Evolutionary conservation across 37 sponge, comb jelly and placozoan genomes (phyloP).

Genomic region (Crambe crambe): DNA sequence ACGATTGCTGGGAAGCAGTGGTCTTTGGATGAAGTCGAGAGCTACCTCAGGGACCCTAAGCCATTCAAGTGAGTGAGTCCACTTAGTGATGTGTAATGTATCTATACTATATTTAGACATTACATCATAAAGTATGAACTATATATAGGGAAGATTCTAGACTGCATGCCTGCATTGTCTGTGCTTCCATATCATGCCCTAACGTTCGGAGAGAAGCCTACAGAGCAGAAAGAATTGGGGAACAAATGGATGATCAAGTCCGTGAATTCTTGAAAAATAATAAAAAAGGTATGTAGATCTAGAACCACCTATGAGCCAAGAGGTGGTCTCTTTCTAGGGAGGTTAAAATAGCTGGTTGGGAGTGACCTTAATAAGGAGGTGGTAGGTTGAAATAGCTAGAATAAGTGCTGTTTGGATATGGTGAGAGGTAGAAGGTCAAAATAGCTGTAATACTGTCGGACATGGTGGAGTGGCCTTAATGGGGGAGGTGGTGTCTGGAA

Average conservation of each 20-base stretch:
- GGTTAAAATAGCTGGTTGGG: too few species aligned
- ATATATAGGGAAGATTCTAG: constrained; percentile 69
- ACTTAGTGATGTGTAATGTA: background rate
- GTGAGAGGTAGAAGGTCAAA: too few species aligned
- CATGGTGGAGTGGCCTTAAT: too few species aligned
- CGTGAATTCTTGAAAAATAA: constrained; percentile 56
- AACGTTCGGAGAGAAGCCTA: constrained; percentile 69
- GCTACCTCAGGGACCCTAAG: constrained; percentile 67
- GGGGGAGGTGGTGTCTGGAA: too few species aligned
- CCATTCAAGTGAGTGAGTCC: constrained; percentile 51
- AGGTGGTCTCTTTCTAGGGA: background rate
- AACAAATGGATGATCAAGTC: constrained; percentile 72
- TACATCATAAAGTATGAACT: background rate
- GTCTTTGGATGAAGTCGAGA: constrained; percentile 67
- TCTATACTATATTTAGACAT: too few species aligned
- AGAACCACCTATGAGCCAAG: too few species aligned
- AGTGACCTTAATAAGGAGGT: background rate
- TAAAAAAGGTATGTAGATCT: constrained; percentile 59
- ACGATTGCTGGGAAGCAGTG: constrained; percentile 55
- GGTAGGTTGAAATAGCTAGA: too few species aligned
- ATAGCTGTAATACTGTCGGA: too few species aligned
- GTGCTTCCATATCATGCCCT: constrained; percentile 83
- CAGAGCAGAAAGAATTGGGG: constrained; percentile 20
- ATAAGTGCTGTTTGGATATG: too few species aligned
- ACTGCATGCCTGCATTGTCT: constrained; percentile 81